Evolutionary conservation across 2,113 vertebrate species (phyloP), one percentile per base, ranked within the genome.

Genomic region (Grammomys dolichurus): DNA sequence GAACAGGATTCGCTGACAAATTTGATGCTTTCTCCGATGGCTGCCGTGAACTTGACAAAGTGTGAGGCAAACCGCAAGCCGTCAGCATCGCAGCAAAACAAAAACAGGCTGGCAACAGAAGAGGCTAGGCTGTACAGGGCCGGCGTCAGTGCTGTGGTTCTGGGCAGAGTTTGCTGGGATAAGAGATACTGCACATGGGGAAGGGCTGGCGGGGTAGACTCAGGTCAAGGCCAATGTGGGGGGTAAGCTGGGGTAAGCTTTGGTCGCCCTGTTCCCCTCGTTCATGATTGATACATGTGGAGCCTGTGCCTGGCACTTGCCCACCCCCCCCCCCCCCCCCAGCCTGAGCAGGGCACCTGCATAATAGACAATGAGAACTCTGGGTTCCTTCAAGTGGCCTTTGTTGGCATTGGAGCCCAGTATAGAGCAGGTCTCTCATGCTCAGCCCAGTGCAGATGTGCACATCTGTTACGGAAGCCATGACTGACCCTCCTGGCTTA

Each of bases 11-110:
- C 60, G n/a, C 87, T 91, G 94, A 92, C 95, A 93, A n/a, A 95
- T 11, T 5, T 69, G 0, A 82, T 80, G 43, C 88, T 97, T 95
- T 84, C 65, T 33, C 58, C 31, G 0, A 48, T 7, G 36, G 72
- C 46, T 69, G 40, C 96, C 36, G 11, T 0, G 89, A 97, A 72
- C 93, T 95, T 88, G 69, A 40, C 28, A 4, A 60, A 98, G 86
- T 6, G 69, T 0, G 70, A 78, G 94, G 86, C 8, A 20, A 54
- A 89, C 97, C 96, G 70, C 95, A 85, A 96, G 96, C 85, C 19
- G 5, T 46, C 28, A 0, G 3, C 0, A 0, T 1, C 2, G 33
- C 28, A 87, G 92, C 48, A 43, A 82, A 80, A 86, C 54, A 51
- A 3, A 0, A 2, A 82, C 82, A 93, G 28, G 33, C 67, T 63